Evolutionary conservation across 1,140 invertebrate genomes (phyloP).

Genomic region (Elysia chlorotica): DNA sequence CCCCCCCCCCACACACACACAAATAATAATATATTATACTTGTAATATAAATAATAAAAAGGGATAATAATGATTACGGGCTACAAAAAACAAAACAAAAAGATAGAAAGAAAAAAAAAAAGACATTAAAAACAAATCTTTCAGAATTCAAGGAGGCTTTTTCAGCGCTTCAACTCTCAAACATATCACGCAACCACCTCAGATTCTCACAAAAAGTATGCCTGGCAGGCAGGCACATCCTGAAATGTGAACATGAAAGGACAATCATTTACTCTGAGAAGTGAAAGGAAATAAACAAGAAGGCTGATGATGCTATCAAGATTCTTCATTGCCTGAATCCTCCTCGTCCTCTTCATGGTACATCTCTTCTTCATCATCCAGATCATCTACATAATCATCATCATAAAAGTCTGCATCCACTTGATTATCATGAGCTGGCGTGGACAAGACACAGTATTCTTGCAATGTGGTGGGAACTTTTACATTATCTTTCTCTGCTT

Average conservation of each 20-base stretch:
- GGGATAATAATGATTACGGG: too few species aligned
- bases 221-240: neutral
- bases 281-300: constrained; percentile 10
- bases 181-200: neutral
- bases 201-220: neutral
- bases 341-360: constrained; percentile 54
- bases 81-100: too few species aligned
- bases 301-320: constrained; percentile 36
- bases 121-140: too few species aligned
- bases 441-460: constrained; percentile 75
- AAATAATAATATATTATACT: too few species aligned
- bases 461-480: constrained; percentile 95
- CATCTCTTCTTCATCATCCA: constrained; percentile 56
- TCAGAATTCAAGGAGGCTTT: neutral
- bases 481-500: constrained; percentile 96
- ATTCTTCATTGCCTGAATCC: constrained; percentile 55
- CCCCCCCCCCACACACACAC: too few species aligned
- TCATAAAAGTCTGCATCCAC: constrained; percentile 58
- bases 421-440: constrained; percentile 48
- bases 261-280: neutral
- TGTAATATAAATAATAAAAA: too few species aligned
- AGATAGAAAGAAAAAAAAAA: neutral
- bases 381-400: constrained; percentile 58
- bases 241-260: too few species aligned
- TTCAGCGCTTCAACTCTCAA: neutral